These are phyloP conservation scores for Oscheius myriophilus DNA, from an alignment of 2,888 invertebrate species.

Conservation along the genomic window DNA sequence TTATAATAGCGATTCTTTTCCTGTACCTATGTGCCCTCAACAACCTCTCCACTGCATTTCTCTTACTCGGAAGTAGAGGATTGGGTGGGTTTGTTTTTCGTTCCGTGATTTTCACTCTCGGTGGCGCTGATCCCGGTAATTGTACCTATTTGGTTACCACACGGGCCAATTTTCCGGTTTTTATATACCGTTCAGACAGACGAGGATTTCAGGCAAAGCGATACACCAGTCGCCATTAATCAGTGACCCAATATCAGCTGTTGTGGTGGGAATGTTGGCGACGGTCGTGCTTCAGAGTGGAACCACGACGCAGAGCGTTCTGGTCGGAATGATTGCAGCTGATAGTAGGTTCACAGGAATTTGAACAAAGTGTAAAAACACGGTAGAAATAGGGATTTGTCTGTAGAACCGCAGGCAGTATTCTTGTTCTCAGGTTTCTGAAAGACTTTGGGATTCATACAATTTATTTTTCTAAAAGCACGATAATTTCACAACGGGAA, in stretches of 20 bases:
- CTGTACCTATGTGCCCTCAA: slow-evolving; percentile 62
- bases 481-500: too few species aligned
- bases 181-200: neutral
- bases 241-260: slow-evolving; percentile 64
- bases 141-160: slow-evolving; percentile 10
- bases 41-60: slow-evolving; percentile 60
- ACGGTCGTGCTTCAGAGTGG: slow-evolving; percentile 62
- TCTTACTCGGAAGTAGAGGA: slow-evolving; percentile 62
- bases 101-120: neutral
- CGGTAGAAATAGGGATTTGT: too few species aligned
- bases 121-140: slow-evolving; percentile 10
- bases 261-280: slow-evolving; percentile 64
- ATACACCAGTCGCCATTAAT: slow-evolving; percentile 62
- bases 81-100: slow-evolving; percentile 48
- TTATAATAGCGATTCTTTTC: slow-evolving; percentile 58
- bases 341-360: slow-evolving; percentile 54
- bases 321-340: slow-evolving; percentile 74
- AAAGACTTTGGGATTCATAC: too few species aligned
- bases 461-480: too few species aligned
- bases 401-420: too few species aligned
- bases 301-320: slow-evolving; percentile 59
- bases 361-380: neutral
- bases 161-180: neutral
- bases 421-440: too few species aligned
- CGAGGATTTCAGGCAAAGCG: slow-evolving; percentile 53